Conservation (phyloP, 2,888 invertebrate genomes). For the Willowsia nigromaculata region DNA sequence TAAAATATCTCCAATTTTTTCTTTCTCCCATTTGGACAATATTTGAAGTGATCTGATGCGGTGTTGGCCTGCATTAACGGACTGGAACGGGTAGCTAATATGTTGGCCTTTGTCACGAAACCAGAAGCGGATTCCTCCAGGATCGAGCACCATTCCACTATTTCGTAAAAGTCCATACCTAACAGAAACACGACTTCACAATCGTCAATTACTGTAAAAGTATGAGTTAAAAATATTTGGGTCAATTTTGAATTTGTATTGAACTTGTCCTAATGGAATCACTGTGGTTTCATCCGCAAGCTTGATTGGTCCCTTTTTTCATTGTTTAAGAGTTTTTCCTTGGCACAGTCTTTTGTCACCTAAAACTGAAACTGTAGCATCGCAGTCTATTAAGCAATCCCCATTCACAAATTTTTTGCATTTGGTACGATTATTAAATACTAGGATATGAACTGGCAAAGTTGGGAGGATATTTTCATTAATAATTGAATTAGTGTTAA, state of each 20-base stretch:
- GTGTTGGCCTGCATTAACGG: not conserved
- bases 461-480: not conserved
- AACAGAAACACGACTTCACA: constrained; percentile 21
- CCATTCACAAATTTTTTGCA: not conserved
- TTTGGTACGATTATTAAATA: not conserved
- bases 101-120: not conserved
- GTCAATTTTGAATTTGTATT: not conserved
- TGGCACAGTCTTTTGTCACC: not conserved
- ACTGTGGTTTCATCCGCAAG: not conserved
- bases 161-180: constrained; percentile 41
- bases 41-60: not conserved
- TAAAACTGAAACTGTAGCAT: constrained; percentile 33
- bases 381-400: constrained; percentile 10
- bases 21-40: not conserved
- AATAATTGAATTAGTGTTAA: not conserved
- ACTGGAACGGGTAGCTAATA: not conserved
- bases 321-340: not conserved
- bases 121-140: not conserved
- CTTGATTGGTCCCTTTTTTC: constrained; percentile 29
- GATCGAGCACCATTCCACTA: constrained; percentile 28
- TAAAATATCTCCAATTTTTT: constrained; percentile 18
- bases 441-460: not conserved
- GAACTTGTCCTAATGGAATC: not conserved
- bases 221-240: not conserved
- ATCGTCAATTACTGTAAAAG: not conserved